Evolutionary conservation across 2,888 invertebrate genomes (phyloP), one percentile per base, ranked within the genome.

Genomic region (Epinotia bilunana): DNA sequence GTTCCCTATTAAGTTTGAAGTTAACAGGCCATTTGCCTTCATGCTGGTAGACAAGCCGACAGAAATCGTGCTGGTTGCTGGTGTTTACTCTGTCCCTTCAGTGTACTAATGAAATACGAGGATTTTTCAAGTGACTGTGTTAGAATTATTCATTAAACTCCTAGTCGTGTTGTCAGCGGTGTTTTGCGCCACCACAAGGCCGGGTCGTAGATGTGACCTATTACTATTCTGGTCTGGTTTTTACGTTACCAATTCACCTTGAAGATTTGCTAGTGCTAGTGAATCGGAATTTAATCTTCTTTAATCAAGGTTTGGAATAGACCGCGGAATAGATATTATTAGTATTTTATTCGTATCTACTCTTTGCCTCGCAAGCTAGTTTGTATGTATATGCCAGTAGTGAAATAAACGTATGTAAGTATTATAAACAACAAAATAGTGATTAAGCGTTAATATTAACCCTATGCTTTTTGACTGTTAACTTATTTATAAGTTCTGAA

Each of bases 41-140:
- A 83, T 90, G 75, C 79, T 92, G 53, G 85, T 89, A 1, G 89
- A 92, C 78, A 90, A 78, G 78, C 78, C 72, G 39, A 88, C 88
- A 0, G 87, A 91, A 43, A 83, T 90, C 9, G 89, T 92, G 62
- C 73, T 91, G 7, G 91, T 88, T 46, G 89, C 88, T 73, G 92
- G 92, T 43, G 83, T 85, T 55, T 92, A 91, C 77, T 86, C 86
- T 0, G 39, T 75, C 7, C 91, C 91, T 1, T 78, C 79, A 73
- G 75, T 75, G 55, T 67, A 33, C 33, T 69, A 67, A 39, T 53
- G 28, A 28, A n/a, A 43, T 11, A 43, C 12, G n/a, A 20, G 7
- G n/a, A 13, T 57, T 23, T 20, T 60, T 28, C 2, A 33, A 62
- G 62, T 62, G 39, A 43, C 9, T 61, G 62, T 62, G 39, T 39